A percentile compares a stretch with the other conserved stretches of the same genome.
phyloP scores from a whole-genome alignment of 2,888 invertebrate species.

The Adelognathus sp. region DNA sequence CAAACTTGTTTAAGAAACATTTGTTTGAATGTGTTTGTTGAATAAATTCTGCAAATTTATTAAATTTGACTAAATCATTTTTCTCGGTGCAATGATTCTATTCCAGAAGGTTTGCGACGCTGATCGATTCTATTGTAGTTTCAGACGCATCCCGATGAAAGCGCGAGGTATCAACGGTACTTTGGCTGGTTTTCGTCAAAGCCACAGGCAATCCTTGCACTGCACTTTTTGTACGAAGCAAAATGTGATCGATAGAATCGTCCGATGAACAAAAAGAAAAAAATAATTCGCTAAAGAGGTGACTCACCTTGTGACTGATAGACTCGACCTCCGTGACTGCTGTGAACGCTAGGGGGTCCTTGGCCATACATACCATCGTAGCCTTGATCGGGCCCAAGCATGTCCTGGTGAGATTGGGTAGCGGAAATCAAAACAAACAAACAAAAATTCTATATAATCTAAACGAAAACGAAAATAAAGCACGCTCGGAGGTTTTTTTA shows the following conservation, averaged over 20 bases:
- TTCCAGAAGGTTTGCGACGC: no score
- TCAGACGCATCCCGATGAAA: no score
- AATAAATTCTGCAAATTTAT: no score
- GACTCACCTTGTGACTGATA: constrained; percentile 94
- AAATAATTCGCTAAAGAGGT: constrained; percentile 56
- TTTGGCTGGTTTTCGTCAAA: no score
- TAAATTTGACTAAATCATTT: no score
- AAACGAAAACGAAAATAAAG: constrained; percentile 17
- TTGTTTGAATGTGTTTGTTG: no score
- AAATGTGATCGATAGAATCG: constrained; percentile 38
- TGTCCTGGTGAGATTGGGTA: constrained; percentile 86
- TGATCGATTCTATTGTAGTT: no score
- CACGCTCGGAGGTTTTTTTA: constrained; percentile 3
- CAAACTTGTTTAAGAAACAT: no score
- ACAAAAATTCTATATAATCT: constrained; percentile 24
- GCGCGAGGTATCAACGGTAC: no score
- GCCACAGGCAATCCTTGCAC: no score
- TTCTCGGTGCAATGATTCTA: no score
- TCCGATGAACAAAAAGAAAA: no score
- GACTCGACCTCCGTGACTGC: constrained; percentile 89
- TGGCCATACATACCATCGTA: constrained; percentile 97
- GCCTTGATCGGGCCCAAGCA: constrained; percentile 95
- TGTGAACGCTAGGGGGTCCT: constrained; percentile 93
- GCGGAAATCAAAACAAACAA: constrained; percentile 79
- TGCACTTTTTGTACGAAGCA: constrained; percentile 49